Conservation (phyloP, 2,888 invertebrate genomes). For the Drosophila lacicola region DNA sequence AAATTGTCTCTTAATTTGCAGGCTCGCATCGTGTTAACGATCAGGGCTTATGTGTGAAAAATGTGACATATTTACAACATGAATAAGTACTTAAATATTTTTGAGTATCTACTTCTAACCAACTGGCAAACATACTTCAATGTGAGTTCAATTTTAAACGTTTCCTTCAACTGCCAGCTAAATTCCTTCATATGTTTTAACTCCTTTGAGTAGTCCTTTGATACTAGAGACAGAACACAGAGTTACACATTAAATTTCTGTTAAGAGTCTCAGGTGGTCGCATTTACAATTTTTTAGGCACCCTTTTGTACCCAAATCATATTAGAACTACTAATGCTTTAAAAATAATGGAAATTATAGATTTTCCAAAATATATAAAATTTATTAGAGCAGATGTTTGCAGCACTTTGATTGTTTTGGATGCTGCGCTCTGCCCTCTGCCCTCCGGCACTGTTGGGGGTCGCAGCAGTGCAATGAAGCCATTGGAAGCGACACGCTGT, state of each 20-base stretch:
- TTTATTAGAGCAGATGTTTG: conserved; percentile 31
- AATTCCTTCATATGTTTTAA: too few relatives aligned
- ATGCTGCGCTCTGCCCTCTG: too few relatives aligned
- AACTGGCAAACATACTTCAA: too few relatives aligned
- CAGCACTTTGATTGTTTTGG: conserved; percentile 3
- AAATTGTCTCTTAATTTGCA: conserved; percentile 51
- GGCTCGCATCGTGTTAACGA: conserved; percentile 30
- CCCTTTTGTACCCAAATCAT: background rate
- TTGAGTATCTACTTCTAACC: too few relatives aligned
- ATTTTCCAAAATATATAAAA: conserved; percentile 8
- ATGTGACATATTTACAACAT: background rate
- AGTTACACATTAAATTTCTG: too few relatives aligned
- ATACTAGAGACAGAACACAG: too few relatives aligned
- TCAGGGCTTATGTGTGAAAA: conserved; percentile 6
- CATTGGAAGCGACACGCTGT: conserved; percentile 35
- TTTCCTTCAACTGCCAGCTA: too few relatives aligned
- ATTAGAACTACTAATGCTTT: background rate
- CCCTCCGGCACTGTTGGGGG: conserved; percentile 29
- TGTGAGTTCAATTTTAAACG: too few relatives aligned
- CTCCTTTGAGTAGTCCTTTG: too few relatives aligned
- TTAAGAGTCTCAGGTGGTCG: too few relatives aligned
- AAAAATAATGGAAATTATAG: background rate
- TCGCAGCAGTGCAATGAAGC: conserved; percentile 47
- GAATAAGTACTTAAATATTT: background rate
- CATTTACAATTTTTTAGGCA: too few relatives aligned